These are phyloP conservation scores for Perodicticus potto DNA, from an alignment of 2,797 vertebrate species.

Conservation along the genomic window DNA sequence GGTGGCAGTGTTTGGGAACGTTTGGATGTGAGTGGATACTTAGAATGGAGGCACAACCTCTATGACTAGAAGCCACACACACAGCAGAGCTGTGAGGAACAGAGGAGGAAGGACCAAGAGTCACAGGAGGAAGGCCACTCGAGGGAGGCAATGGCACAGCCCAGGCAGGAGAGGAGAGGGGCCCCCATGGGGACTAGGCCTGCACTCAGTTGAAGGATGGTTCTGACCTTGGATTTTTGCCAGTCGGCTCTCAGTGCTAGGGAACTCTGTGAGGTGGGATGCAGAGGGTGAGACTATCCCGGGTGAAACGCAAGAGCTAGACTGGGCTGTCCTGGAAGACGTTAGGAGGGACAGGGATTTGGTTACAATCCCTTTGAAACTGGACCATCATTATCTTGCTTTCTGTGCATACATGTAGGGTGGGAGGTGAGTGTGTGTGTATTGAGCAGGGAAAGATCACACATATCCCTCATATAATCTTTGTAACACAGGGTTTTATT, in stretches of 20 bases:
- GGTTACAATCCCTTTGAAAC: neutral
- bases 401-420: neutral
- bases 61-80: neutral
- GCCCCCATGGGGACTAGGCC: neutral
- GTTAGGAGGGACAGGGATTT: neutral
- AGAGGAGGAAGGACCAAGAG: fast-evolving
- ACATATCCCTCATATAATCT: neutral
- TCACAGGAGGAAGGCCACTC: neutral
- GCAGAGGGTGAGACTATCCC: neutral
- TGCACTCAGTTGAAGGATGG: fast-evolving
- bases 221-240: neutral
- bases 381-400: fast-evolving
- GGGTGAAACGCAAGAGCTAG: neutral
- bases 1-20: fast-evolving
- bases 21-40: fast-evolving
- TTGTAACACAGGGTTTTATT: neutral
- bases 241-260: neutral
- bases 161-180: fast-evolving
- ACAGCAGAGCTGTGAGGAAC: too few relatives aligned
- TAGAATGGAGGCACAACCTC: neutral
- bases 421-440: neutral
- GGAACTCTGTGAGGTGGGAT: neutral
- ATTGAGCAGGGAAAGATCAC: neutral
- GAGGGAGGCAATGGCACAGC: neutral
- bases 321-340: neutral